Evolutionary conservation across 2,113 vertebrate species (phyloP).

Genomic region (Carollia perspicillata): DNA sequence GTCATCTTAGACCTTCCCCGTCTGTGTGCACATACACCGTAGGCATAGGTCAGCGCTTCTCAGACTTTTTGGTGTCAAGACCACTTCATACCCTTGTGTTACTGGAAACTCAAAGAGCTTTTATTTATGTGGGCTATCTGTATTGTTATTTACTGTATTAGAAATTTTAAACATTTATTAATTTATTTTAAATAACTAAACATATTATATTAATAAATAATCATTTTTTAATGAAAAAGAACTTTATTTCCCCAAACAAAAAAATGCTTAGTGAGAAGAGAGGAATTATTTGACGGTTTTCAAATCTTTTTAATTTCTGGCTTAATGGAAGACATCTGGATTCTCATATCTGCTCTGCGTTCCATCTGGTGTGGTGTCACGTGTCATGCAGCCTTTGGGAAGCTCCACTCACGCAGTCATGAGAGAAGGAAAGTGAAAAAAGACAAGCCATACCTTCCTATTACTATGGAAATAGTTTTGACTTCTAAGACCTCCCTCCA

Average conservation of each 20-base stretch:
- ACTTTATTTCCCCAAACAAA: not conserved
- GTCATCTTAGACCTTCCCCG: not conserved
- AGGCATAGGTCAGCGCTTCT: not conserved
- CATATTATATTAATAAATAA: not conserved
- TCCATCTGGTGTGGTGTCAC: not conserved
- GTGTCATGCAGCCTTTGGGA: not conserved
- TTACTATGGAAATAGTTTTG: conserved; percentile 25
- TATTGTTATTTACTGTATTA: not conserved
- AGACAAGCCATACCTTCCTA: conserved; percentile 5
- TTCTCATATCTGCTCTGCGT: not conserved
- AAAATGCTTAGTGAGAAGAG: not conserved
- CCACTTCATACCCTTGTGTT: not conserved
- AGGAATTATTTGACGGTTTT: not conserved
- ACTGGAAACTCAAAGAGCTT: not conserved
- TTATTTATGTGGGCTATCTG: not conserved
- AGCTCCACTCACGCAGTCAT: not conserved
- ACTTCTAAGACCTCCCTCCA: not conserved
- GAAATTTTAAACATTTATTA: not conserved
- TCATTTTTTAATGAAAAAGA: not conserved
- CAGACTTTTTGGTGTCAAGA: not conserved
- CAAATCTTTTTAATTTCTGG: not conserved
- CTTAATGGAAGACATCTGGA: too few relatives aligned
- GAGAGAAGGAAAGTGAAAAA: conserved; percentile 26
- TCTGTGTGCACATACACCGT: not conserved
- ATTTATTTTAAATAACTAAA: conserved; percentile 11